These are phyloP conservation scores for Perca schrenkii DNA, from an alignment of 2,113 vertebrate genomes.

Conservation along the genomic window DNA sequence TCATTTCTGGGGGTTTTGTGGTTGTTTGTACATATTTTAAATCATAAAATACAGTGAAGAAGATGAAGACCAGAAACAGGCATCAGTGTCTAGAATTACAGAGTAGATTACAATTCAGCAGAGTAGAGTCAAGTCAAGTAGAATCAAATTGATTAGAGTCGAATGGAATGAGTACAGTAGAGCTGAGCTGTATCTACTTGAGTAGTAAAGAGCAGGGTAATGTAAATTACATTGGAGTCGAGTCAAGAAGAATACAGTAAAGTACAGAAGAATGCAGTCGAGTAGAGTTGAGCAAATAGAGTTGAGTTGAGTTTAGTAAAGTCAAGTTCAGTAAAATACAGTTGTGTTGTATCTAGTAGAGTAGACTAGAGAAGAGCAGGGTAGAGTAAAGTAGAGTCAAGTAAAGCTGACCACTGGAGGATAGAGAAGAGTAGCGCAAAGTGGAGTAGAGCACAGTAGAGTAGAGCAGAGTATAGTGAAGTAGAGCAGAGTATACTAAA, in stretches of 20 bases:
- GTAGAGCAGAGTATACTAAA: too few species aligned
- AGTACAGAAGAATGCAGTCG: neutral
- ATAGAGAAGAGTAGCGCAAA: too few species aligned
- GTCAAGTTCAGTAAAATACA: too few species aligned
- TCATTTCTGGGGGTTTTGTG: slow-evolving; percentile 21
- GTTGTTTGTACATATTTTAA: slow-evolving; percentile 19
- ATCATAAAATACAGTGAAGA: slow-evolving; percentile 9
- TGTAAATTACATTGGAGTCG: neutral
- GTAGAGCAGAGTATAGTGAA: too few species aligned
- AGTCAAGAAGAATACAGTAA: neutral
- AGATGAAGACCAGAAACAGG: slow-evolving; percentile 13
- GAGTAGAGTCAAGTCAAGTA: neutral
- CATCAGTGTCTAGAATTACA: neutral
- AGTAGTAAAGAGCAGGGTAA: neutral
- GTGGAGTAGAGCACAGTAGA: too few species aligned
- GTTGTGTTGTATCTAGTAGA: neutral
- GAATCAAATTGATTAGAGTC: neutral
- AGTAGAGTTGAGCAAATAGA: neutral
- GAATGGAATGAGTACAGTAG: neutral
- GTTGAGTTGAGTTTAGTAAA: neutral
- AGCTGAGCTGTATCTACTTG: neutral
- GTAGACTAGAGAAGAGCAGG: too few species aligned
- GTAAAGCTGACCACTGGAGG: too few species aligned
- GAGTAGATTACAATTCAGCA: neutral
- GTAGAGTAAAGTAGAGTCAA: too few species aligned